Conservation (phyloP, 1,140 invertebrate genomes). For the Drosophila tristis region DNA sequence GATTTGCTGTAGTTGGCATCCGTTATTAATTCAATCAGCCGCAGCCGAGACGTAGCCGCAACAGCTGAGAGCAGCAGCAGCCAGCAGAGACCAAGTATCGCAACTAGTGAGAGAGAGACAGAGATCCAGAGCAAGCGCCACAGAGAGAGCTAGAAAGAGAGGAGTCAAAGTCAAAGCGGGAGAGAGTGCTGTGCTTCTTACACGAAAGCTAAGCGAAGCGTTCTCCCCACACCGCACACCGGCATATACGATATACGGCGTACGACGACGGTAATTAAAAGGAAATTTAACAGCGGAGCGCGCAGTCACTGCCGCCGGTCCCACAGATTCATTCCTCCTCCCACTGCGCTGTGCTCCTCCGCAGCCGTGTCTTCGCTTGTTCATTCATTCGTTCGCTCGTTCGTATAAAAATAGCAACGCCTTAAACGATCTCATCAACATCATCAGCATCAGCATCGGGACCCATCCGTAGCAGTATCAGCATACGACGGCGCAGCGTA, state of each 20-base stretch:
- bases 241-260: not conserved
- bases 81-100: constrained; percentile 21
- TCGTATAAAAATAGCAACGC: constrained; percentile 71
- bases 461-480: constrained; percentile 9
- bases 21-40: constrained; percentile 80
- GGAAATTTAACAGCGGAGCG: constrained; percentile 45
- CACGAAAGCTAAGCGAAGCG: constrained; percentile 51
- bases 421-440: constrained; percentile 43
- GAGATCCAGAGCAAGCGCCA: constrained; percentile 23
- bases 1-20: constrained; percentile 81
- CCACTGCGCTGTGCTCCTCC: constrained; percentile 16
- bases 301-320: constrained; percentile 30
- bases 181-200: constrained; percentile 27
- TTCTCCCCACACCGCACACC: constrained; percentile 38
- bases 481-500: constrained; percentile 21
- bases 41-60: constrained; percentile 28
- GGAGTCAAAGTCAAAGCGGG: constrained; percentile 5
- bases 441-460: constrained; percentile 17
- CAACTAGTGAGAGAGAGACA: constrained; percentile 34
- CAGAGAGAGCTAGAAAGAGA: constrained; percentile 32
- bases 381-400: constrained; percentile 3
- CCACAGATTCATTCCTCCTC: constrained; percentile 60
- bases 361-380: constrained; percentile 16
- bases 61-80: constrained; percentile 31
- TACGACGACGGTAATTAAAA: constrained; percentile 65